Percentiles rank a stretch among this genome's conserved stretches.
These are phyloP conservation scores for Luperina testacea DNA, from an alignment of 2,888 invertebrate species.

Conservation along the genomic window DNA sequence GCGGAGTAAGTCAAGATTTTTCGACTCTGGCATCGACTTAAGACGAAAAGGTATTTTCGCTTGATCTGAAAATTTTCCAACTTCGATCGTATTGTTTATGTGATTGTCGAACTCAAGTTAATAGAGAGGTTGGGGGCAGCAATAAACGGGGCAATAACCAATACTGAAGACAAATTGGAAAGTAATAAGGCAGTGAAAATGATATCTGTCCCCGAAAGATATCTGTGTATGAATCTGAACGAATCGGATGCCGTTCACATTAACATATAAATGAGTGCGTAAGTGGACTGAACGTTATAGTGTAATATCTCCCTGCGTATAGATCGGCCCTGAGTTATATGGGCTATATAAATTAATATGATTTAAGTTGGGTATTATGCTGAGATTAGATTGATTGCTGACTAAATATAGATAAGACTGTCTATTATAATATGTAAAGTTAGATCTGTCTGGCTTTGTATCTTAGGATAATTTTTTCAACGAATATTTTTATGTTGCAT, in stretches of 20 bases:
- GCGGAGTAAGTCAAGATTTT: slow-evolving; percentile 90
- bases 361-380: slow-evolving; percentile 69
- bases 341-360: slow-evolving; percentile 77
- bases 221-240: slow-evolving; percentile 87
- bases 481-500: no score
- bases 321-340: slow-evolving; percentile 77
- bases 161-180: slow-evolving; percentile 89
- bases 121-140: slow-evolving; percentile 74
- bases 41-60: slow-evolving; percentile 87
- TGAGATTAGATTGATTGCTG: slow-evolving; percentile 71
- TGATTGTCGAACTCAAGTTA: slow-evolving; percentile 70
- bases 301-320: slow-evolving; percentile 78
- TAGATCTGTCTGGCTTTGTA: slow-evolving; percentile 15
- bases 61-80: slow-evolving; percentile 62
- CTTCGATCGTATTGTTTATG: slow-evolving; percentile 53
- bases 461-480: background rate
- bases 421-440: slow-evolving; percentile 60
- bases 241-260: slow-evolving; percentile 84
- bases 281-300: slow-evolving; percentile 85
- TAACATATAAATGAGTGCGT: slow-evolving; percentile 90
- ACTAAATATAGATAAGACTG: slow-evolving; percentile 58
- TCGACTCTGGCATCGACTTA: slow-evolving; percentile 89
- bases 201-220: slow-evolving; percentile 87
- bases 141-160: slow-evolving; percentile 88
- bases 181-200: slow-evolving; percentile 90